Percentiles rank a stretch among this genome's conserved stretches.
Evolutionary conservation across 1,140 invertebrate species (phyloP).

Genomic region (Helicoverpa armigera): DNA sequence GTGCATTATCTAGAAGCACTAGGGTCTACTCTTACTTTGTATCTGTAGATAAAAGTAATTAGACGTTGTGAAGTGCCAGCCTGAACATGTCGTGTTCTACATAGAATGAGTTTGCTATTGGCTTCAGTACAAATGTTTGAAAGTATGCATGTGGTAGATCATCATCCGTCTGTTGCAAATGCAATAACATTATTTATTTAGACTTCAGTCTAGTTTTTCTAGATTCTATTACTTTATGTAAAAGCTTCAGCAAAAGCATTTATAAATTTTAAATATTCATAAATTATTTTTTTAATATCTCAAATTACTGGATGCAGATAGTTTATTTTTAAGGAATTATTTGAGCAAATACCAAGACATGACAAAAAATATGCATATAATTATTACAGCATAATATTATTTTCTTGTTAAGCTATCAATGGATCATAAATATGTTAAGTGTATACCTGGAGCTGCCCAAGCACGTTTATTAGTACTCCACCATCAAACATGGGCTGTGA

Average conservation of each 20-base stretch:
- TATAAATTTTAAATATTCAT: too few species aligned
- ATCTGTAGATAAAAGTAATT: conserved; percentile 61
- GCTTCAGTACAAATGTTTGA: conserved; percentile 97
- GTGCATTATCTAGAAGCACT: conserved; percentile 43
- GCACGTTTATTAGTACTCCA: conserved; percentile 96
- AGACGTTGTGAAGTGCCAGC: conserved; percentile 93
- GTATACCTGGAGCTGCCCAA: conserved; percentile 96
- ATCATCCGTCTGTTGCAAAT: conserved; percentile 92
- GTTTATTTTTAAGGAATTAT: neutral
- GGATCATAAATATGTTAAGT: conserved; percentile 45
- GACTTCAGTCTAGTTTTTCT: neutral
- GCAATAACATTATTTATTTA: conserved; percentile 47
- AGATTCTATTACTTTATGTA: neutral
- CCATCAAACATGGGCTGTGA: conserved; percentile 98
- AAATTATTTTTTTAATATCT: too few species aligned
- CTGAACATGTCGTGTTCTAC: conserved; percentile 97
- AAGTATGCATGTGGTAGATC: conserved; percentile 96
- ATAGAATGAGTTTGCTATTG: conserved; percentile 94
- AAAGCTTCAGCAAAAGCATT: neutral
- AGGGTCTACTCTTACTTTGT: conserved; percentile 61
- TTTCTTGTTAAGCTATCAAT: too few species aligned
- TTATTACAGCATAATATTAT: neutral
- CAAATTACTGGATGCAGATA: too few species aligned
- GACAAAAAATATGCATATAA: neutral
- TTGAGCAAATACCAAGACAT: neutral